These are phyloP conservation scores for Bufo gargarizans DNA, from an alignment of 2,113 vertebrate genomes.

Conservation along the genomic window DNA sequence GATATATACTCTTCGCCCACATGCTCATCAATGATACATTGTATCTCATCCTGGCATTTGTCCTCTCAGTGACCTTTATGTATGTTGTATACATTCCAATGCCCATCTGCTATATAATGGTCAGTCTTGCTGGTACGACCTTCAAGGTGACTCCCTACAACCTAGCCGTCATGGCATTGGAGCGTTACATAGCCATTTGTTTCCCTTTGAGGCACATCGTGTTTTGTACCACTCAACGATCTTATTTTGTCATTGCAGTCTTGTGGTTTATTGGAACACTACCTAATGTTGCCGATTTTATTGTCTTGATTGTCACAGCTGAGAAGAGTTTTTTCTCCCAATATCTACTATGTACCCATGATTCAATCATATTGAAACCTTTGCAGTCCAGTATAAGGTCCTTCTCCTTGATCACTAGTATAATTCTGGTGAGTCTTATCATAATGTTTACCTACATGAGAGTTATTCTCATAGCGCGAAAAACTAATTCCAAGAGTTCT, in stretches of 20 bases:
- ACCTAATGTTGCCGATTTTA: constrained; percentile 22
- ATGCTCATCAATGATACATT: constrained; percentile 48
- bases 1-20: constrained; percentile 38
- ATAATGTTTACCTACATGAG: constrained; percentile 50
- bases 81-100: not conserved
- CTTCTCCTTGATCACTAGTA: not conserved
- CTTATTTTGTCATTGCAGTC: not conserved
- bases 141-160: constrained; percentile 32
- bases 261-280: constrained; percentile 14
- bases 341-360: not conserved
- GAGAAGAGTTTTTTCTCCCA: not conserved
- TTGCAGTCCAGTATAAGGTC: not conserved
- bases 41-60: not conserved
- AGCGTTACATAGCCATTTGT: constrained; percentile 42
- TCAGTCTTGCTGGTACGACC: not conserved
- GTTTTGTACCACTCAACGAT: constrained; percentile 5
- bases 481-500: not conserved
- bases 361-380: not conserved
- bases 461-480: constrained; percentile 12
- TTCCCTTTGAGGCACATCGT: constrained; percentile 15
- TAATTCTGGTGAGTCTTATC: constrained; percentile 10
- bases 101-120: constrained; percentile 2
- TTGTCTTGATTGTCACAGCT: not conserved
- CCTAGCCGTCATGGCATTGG: constrained; percentile 50
- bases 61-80: not conserved